A percentile compares a stretch with the other conserved stretches of the same genome.
phyloP scores from a whole-genome alignment of 1,140 invertebrate species.

The Idris sp. region DNA sequence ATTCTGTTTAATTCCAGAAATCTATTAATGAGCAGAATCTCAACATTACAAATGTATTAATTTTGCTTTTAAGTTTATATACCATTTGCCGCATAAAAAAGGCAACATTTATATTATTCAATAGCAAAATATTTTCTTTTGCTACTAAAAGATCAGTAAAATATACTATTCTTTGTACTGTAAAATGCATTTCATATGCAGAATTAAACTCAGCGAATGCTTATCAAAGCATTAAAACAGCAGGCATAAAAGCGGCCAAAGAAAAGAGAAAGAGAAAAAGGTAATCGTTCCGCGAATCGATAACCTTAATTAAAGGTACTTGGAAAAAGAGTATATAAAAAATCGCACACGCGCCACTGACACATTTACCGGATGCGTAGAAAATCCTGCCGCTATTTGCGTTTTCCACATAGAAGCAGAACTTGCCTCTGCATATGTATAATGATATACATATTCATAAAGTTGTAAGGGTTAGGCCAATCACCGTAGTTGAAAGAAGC shows the following conservation, averaged over 20 bases:
- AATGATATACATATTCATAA: constrained; percentile 29
- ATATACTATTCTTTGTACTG: no score
- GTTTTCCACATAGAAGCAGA: no score
- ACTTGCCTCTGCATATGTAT: background rate
- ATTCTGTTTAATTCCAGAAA: no score
- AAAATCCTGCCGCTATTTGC: no score
- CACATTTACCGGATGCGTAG: background rate
- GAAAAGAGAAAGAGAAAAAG: constrained; percentile 12
- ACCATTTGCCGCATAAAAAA: no score
- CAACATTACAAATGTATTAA: no score
- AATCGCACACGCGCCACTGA: background rate
- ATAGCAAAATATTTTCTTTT: no score
- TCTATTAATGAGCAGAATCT: no score
- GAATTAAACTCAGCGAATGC: constrained; percentile 14
- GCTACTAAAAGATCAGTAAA: no score
- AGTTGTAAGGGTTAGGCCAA: constrained; percentile 5
- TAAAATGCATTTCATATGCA: background rate
- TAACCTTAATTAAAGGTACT: constrained; percentile 28
- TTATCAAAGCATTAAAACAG: constrained; percentile 17
- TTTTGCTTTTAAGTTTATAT: no score
- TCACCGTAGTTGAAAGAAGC: constrained; percentile 20
- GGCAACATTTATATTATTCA: no score
- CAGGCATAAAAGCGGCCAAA: constrained; percentile 1
- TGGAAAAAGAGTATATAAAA: no score
- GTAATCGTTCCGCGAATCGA: constrained; percentile 26